phyloP scores from a whole-genome alignment of 2,797 vertebrate genomes.

The Malacoctenus gilli region DNA sequence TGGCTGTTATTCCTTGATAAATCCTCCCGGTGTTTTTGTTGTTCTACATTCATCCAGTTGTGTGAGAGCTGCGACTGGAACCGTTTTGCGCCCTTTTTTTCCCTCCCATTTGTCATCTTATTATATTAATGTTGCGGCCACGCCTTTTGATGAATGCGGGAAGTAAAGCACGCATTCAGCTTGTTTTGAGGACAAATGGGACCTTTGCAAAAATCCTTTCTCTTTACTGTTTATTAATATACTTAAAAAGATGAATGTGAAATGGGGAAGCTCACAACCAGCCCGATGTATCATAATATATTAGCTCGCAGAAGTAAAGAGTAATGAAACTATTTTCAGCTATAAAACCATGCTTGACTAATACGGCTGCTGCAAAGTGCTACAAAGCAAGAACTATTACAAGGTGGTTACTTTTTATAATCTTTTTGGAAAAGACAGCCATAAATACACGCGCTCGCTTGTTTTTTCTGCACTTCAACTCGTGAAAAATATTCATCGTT shows the following conservation, averaged over 20 bases:
- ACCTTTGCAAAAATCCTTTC: constrained; percentile 79
- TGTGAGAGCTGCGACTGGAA: constrained; percentile 48
- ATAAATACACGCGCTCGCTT: constrained; percentile 81
- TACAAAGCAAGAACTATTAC: constrained; percentile 83
- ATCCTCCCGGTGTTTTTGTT: constrained; percentile 54
- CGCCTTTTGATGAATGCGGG: constrained; percentile 81
- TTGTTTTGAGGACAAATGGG: constrained; percentile 83
- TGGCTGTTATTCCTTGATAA: constrained; percentile 62
- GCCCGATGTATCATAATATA: constrained; percentile 78
- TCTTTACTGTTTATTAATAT: constrained; percentile 86
- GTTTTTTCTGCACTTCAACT: too few relatives aligned
- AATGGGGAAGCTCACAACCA: constrained; percentile 61
- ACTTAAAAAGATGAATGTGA: constrained; percentile 85
- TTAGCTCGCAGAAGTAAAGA: constrained; percentile 79
- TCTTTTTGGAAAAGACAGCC: constrained; percentile 77
- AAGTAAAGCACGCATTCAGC: constrained; percentile 80
- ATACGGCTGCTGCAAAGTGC: constrained; percentile 82
- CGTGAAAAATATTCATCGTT: too few relatives aligned
- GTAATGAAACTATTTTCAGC: constrained; percentile 83
- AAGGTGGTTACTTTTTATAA: constrained; percentile 82
- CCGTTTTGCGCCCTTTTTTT: constrained; percentile 31
- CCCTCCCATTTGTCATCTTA: constrained; percentile 68
- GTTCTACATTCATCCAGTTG: constrained; percentile 68
- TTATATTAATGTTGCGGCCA: constrained; percentile 70
- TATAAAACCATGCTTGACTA: constrained; percentile 80